These are phyloP conservation scores for Antheraea yamamai DNA, from an alignment of 2,888 invertebrate genomes.

Conservation along the genomic window DNA sequence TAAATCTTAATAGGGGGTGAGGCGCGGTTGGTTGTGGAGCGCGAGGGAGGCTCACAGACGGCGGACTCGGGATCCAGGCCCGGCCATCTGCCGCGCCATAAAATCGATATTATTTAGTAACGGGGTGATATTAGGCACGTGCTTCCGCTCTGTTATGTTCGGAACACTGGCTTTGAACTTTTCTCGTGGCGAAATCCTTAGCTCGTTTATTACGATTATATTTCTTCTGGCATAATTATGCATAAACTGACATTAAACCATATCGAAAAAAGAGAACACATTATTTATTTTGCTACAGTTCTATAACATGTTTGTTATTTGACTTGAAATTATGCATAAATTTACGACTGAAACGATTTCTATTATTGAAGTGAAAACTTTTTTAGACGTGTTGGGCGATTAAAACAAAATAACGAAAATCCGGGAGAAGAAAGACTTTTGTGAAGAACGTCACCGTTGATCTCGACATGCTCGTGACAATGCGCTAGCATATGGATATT, in stretches of 20 bases:
- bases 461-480: too few relatives aligned
- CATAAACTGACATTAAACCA: neutral
- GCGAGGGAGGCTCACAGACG: constrained; percentile 64
- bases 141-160: constrained; percentile 29
- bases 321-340: neutral
- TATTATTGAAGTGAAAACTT: neutral
- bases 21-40: constrained; percentile 55
- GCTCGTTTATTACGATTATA: neutral
- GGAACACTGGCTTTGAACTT: constrained; percentile 6
- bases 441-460: too few relatives aligned
- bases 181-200: neutral
- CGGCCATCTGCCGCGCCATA: constrained; percentile 78
- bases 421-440: too few relatives aligned
- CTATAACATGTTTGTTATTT: neutral
- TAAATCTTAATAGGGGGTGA: constrained; percentile 79
- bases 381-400: neutral
- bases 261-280: neutral
- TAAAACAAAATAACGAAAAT: too few relatives aligned
- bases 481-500: too few relatives aligned
- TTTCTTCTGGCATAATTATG: neutral
- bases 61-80: constrained; percentile 55
- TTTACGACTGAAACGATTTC: neutral
- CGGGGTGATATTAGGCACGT: constrained; percentile 57
- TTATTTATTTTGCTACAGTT: neutral
- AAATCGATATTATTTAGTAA: constrained; percentile 79